Evolutionary conservation across 2,113 vertebrate species (phyloP).

Genomic region (human): GRCh38 chr2:24221501-24222000

Average conservation of each 20-base stretch:
- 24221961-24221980: not conserved
- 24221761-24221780: not conserved
- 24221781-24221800: accelerated
- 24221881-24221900: not conserved
- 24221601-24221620: not conserved
- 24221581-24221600: not conserved
- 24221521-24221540: not conserved
- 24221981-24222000: no score
- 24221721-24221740: not conserved
- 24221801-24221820: not conserved
- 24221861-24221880: not conserved
- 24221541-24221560: not conserved
- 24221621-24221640: constrained; percentile 13
- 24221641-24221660: not conserved
- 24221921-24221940: not conserved
- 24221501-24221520: not conserved
- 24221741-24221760: accelerated
- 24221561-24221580: not conserved
- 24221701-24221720: not conserved
- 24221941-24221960: not conserved
- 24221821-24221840: not conserved
- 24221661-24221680: not conserved
- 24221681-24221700: not conserved
- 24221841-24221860: not conserved
- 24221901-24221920: accelerated